Evolutionary conservation across 2,113 vertebrate species (phyloP).

Genomic region (Equus quagga): DNA sequence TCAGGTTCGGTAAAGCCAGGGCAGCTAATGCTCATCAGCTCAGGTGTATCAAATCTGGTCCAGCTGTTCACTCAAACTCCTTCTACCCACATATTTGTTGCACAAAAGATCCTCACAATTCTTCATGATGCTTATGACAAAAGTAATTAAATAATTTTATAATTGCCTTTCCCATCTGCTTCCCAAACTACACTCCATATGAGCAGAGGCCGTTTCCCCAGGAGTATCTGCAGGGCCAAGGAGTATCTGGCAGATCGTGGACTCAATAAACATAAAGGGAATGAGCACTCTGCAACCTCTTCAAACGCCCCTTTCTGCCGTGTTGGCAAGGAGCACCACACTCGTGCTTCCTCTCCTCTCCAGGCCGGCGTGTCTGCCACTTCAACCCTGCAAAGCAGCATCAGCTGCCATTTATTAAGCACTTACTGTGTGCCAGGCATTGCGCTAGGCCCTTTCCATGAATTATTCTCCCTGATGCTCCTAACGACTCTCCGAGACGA

Average conservation of each 20-base stretch:
- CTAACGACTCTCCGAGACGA: neutral
- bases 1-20: too few relatives aligned
- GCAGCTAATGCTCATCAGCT: neutral
- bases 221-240: neutral
- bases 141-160: neutral
- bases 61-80: neutral
- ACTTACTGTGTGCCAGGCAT: neutral
- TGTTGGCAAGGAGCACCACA: neutral
- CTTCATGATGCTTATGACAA: neutral
- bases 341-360: neutral
- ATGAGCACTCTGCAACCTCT: neutral
- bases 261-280: neutral
- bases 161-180: neutral
- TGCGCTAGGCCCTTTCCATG: neutral
- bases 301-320: neutral
- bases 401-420: neutral
- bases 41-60: neutral
- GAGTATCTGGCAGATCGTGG: neutral
- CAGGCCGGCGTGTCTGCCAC: neutral
- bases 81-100: neutral
- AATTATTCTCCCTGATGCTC: neutral
- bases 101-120: neutral
- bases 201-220: neutral
- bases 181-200: neutral
- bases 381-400: too few relatives aligned